phyloP scores from a whole-genome alignment of 2,888 invertebrate genomes.

The Lasioglossum lativentre region DNA sequence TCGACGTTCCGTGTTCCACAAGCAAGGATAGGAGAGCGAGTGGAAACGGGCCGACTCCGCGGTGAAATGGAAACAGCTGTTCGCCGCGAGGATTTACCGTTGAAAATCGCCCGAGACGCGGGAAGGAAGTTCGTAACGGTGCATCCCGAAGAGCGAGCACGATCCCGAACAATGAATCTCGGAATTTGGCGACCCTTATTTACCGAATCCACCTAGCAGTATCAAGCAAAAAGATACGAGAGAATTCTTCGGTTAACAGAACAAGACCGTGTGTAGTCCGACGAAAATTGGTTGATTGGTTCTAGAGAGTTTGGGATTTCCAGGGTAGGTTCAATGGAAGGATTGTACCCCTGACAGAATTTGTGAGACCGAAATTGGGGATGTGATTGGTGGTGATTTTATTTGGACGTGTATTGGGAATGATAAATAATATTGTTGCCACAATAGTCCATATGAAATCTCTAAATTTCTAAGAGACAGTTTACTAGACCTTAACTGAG shows the following conservation, averaged over 20 bases:
- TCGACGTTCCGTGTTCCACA: constrained; percentile 40
- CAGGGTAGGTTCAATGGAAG: too few relatives aligned
- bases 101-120: background rate
- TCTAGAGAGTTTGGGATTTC: too few relatives aligned
- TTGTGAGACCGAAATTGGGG: too few relatives aligned
- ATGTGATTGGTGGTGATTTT: too few relatives aligned
- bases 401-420: too few relatives aligned
- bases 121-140: background rate
- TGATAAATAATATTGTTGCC: too few relatives aligned
- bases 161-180: background rate
- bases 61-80: constrained; percentile 24
- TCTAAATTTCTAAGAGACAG: too few relatives aligned
- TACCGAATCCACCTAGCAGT: background rate
- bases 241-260: background rate
- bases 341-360: too few relatives aligned
- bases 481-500: too few relatives aligned
- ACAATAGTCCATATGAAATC: too few relatives aligned
- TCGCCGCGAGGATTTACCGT: background rate
- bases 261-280: background rate
- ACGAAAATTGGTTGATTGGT: background rate
- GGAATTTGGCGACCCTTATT: background rate
- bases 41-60: constrained; percentile 17
- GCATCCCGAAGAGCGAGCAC: background rate
- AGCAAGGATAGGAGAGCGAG: constrained; percentile 19
- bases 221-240: background rate